Base-by-base conservation (phyloP, 2,113 vertebrate species). In the Eublepharis macularius region DNA sequence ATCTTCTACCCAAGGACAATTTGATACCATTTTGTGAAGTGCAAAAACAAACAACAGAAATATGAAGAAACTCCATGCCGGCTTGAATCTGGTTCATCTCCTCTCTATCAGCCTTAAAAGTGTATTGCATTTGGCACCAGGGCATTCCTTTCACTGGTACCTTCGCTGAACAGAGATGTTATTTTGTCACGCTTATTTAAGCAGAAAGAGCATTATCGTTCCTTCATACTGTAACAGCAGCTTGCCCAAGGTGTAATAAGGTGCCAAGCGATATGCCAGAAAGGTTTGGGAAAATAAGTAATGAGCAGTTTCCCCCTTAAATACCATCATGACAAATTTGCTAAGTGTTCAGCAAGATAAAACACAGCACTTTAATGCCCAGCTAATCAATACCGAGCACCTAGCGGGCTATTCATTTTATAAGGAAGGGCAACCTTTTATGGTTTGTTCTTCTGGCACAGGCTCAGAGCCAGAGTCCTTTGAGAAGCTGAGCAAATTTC, bases 331-430 rank as follows among this genome's bases (percentile, higher is more conserved):
- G 91, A 93, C 88, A 91, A 94, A 93, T 94, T 86, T 83, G 83
- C 82, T 19, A n/a, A 86, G 93, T 79, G 54, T 93, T 86, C 19
- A 32, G 41, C 3, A 84, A 94, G 93, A 94, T 93, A 94, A 95
- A 95, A 93, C 39, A 86, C 88, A 91, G 93, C 92, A 90, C 93
- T 91, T 93, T 88, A 91, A 92, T 90, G 85, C 89, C 89, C 76
- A 84, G 80, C 90, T 54, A 86, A 93, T 83, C 85, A 89, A 84
- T 91, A 79, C 51, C 66, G 49, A 32, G 86, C 82, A 76, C 70
- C 39, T 4, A 70, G 88, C 0, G 4, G 16, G 85, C 91, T 87
- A 95, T 92, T 93, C 90, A 86, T 94, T 94, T 92, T 86, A 87
- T 57, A 86, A 89, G 88, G 84, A 57, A 90, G 88, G 80, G 77